These are phyloP conservation scores for Triplophysa siluroides DNA, from an alignment of 2,113 vertebrate genomes.

Conservation along the genomic window DNA sequence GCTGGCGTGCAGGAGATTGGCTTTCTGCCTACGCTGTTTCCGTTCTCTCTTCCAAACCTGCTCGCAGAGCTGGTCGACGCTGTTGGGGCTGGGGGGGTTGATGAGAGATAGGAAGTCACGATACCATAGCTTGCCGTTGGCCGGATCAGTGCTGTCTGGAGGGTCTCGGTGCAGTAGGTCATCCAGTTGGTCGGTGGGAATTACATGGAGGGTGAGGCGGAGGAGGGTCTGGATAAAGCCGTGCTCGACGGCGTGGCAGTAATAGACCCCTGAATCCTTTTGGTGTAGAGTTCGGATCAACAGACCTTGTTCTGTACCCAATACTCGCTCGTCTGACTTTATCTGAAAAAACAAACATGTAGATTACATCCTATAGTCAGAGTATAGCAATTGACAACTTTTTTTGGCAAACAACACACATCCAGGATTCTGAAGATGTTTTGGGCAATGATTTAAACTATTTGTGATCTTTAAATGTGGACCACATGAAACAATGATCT, in stretches of 20 bases:
- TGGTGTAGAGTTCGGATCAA: constrained; percentile 85
- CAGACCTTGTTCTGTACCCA: constrained; percentile 90
- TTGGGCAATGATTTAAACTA: neutral
- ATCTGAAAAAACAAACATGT: constrained; percentile 71
- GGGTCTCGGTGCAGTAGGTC: constrained; percentile 84
- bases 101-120: constrained; percentile 97
- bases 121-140: constrained; percentile 94
- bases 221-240: constrained; percentile 95
- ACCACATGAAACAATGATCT: no score
- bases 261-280: constrained; percentile 87
- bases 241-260: constrained; percentile 93
- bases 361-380: neutral
- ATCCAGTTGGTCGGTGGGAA: constrained; percentile 89
- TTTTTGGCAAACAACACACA: neutral
- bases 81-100: constrained; percentile 93
- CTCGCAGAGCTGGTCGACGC: constrained; percentile 97
- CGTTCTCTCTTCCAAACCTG: constrained; percentile 97
- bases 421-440: neutral
- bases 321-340: constrained; percentile 81
- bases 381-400: neutral
- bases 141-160: constrained; percentile 64
- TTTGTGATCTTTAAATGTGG: no score
- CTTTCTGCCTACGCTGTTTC: constrained; percentile 88
- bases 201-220: constrained; percentile 90
- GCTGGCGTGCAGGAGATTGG: constrained; percentile 65